Conservation (phyloP, 2,797 vertebrate species). For the Salarias fasciatus region DNA sequence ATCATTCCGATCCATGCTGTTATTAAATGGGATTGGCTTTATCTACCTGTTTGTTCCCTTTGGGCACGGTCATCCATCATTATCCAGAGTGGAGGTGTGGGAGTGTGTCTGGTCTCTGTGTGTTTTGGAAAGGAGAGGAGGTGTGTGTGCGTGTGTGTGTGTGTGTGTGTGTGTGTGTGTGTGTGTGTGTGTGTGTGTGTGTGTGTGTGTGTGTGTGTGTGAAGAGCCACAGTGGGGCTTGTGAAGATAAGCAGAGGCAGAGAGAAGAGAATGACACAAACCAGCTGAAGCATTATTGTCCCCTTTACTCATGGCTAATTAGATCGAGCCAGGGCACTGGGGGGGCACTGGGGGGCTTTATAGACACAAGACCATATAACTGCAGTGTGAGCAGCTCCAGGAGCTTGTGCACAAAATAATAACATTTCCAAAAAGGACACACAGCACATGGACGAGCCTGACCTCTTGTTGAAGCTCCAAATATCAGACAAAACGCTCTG, state of each 20-base stretch:
- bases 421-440: conserved; percentile 48
- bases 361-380: conserved; percentile 66
- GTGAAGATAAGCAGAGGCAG: conserved; percentile 85
- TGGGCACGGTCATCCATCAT: conserved; percentile 79
- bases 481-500: background rate
- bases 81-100: conserved; percentile 69
- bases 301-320: conserved; percentile 86
- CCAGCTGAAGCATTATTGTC: conserved; percentile 87
- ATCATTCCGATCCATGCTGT: conserved; percentile 80
- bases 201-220: conserved; percentile 2
- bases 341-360: conserved; percentile 74
- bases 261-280: conserved; percentile 83
- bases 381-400: conserved; percentile 45
- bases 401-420: conserved; percentile 49
- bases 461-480: background rate
- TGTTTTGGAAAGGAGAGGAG: conserved; percentile 1
- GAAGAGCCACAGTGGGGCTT: conserved; percentile 73
- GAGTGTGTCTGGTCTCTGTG: conserved; percentile 18
- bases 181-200: conserved; percentile 11
- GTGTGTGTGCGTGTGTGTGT: conserved; percentile 37
- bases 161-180: conserved; percentile 23
- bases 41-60: conserved; percentile 80
- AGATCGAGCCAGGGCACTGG: conserved; percentile 79
- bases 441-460: conserved; percentile 6
- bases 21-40: conserved; percentile 83